Evolutionary conservation across 2,888 invertebrate species (phyloP).

Genomic region (Drepanosiphum platanoidis): DNA sequence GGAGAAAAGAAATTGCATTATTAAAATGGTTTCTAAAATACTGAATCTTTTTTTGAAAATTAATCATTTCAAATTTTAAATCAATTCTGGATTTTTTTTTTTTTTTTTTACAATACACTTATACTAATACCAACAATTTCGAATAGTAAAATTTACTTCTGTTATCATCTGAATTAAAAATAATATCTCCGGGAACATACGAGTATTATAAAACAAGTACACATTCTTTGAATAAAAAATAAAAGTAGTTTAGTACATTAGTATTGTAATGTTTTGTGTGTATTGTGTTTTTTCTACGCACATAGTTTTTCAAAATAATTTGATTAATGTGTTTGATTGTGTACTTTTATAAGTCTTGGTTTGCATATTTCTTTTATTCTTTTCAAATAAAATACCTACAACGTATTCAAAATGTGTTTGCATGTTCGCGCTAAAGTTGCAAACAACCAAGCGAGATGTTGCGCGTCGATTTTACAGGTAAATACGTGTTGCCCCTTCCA

Average conservation of each 20-base stretch:
- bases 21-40: not conserved
- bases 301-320: not conserved
- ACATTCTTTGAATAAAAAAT: not conserved
- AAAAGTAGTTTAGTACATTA: not conserved
- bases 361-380: constrained; percentile 12
- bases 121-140: not conserved
- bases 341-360: not conserved
- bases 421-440: constrained; percentile 30
- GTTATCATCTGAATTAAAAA: not conserved
- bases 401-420: constrained; percentile 46
- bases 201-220: not conserved
- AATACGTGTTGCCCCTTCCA: constrained; percentile 42
- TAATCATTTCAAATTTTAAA: not conserved
- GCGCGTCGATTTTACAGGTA: constrained; percentile 46
- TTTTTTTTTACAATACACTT: not conserved
- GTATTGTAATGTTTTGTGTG: not conserved
- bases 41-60: not conserved
- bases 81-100: not conserved
- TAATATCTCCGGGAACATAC: not conserved
- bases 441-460: not conserved
- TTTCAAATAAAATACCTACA: constrained; percentile 23
- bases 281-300: too few relatives aligned
- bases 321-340: not conserved
- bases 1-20: not conserved
- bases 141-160: not conserved